Evolutionary conservation across 2,113 vertebrate species (phyloP).

Genomic region (Gopherus flavomarginatus): DNA sequence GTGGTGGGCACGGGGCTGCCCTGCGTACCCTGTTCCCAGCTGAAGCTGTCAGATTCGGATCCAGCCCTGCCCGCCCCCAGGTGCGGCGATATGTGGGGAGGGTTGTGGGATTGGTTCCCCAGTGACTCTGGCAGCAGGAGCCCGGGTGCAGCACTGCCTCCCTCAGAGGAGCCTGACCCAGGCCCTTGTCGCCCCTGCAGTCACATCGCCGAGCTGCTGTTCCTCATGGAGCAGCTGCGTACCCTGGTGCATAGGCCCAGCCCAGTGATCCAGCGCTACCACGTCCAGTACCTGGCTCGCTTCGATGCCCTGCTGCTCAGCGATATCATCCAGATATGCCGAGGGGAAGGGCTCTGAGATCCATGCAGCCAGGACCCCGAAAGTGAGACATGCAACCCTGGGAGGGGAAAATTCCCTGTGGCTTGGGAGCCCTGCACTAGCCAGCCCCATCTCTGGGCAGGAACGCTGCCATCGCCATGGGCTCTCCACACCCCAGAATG

Average conservation of each 20-base stretch:
- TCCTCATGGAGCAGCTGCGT: slow-evolving; percentile 85
- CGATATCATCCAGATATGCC: slow-evolving; percentile 89
- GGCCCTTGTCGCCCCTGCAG: slow-evolving; percentile 64
- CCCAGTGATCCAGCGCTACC: slow-evolving; percentile 86
- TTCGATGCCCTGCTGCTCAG: slow-evolving; percentile 92
- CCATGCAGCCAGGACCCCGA: no score
- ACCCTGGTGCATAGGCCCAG: slow-evolving; percentile 73
- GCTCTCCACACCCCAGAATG: neutral
- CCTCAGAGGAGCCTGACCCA: neutral
- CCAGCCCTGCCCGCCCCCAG: no score
- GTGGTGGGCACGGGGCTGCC: no score
- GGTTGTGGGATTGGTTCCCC: no score
- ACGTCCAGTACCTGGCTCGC: slow-evolving; percentile 89
- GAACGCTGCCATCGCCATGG: no score
- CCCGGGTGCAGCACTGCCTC: neutral
- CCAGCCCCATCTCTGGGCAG: neutral
- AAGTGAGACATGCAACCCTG: neutral
- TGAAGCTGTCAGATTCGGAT: no score
- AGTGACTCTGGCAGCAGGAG: neutral
- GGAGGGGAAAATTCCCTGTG: neutral
- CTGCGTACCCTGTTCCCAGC: no score
- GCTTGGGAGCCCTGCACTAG: neutral
- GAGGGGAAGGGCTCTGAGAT: neutral
- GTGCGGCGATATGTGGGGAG: no score
- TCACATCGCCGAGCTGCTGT: slow-evolving; percentile 88